Percentiles rank a stretch among this genome's conserved stretches.
Evolutionary conservation across 2,797 vertebrate species (phyloP).

Genomic region (Dendrocincla tyrannina): DNA sequence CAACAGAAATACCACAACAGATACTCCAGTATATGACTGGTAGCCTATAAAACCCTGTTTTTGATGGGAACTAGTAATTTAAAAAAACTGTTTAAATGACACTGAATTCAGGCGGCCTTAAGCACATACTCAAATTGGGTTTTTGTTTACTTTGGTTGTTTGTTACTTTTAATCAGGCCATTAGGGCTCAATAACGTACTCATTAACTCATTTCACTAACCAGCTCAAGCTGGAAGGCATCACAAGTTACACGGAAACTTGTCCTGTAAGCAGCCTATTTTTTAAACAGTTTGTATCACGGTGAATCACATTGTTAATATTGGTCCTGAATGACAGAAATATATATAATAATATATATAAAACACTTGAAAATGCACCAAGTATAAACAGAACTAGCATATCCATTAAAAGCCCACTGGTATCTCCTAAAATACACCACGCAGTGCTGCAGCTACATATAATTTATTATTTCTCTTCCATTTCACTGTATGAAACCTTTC

Average conservation of each 20-base stretch:
- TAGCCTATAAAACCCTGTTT: not conserved
- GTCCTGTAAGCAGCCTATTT: not conserved
- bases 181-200: not conserved
- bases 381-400: not conserved
- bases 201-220: not conserved
- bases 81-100: not conserved
- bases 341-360: fast-evolving
- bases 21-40: not conserved
- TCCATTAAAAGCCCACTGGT: not conserved
- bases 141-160: not conserved
- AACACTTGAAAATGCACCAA: not conserved
- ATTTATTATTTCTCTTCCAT: not conserved
- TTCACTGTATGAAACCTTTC: not conserved
- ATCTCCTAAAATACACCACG: not conserved
- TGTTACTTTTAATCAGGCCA: not conserved
- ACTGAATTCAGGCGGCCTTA: not conserved
- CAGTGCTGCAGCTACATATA: not conserved
- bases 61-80: not conserved
- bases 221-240: not conserved
- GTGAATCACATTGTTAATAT: not conserved
- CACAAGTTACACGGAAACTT: not conserved
- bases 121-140: not conserved
- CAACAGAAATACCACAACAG: not conserved
- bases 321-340: not conserved
- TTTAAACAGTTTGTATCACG: not conserved